Evolutionary conservation across 2,888 invertebrate species (phyloP).

Genomic region (Phaonia tiefii): DNA sequence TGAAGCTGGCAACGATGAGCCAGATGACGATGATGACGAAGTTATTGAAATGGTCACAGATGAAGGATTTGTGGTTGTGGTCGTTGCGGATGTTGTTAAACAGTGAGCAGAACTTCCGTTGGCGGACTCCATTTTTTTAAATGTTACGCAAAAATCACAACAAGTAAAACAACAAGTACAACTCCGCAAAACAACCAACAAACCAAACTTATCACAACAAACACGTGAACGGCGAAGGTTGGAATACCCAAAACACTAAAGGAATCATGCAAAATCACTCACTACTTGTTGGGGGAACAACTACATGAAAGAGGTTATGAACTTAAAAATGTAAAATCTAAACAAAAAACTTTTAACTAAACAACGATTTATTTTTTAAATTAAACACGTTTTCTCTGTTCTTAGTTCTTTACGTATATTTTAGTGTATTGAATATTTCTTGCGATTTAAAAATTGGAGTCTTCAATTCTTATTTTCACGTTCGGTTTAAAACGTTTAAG

Average conservation of each 20-base stretch:
- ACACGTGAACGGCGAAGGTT: not conserved
- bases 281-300: not conserved
- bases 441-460: not conserved
- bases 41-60: constrained; percentile 52
- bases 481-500: constrained; percentile 3
- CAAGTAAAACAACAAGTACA: constrained; percentile 34
- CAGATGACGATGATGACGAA: constrained; percentile 53
- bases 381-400: constrained; percentile 13
- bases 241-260: constrained; percentile 51
- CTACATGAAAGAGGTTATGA: not conserved
- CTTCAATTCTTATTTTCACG: constrained; percentile 21
- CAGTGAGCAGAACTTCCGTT: constrained; percentile 66
- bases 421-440: constrained; percentile 3
- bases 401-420: constrained; percentile 24
- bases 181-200: constrained; percentile 50
- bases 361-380: constrained; percentile 7
- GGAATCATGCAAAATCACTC: constrained; percentile 27
- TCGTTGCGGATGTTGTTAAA: constrained; percentile 64
- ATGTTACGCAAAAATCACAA: constrained; percentile 14
- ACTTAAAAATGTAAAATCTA: constrained; percentile 16
- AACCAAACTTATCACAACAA: constrained; percentile 41
- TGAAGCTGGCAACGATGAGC: not conserved
- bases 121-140: constrained; percentile 68
- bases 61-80: constrained; percentile 65
- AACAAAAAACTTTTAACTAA: constrained; percentile 35